These are phyloP conservation scores for Channa striata DNA, from an alignment of 2,797 vertebrate species.

Conservation along the genomic window DNA sequence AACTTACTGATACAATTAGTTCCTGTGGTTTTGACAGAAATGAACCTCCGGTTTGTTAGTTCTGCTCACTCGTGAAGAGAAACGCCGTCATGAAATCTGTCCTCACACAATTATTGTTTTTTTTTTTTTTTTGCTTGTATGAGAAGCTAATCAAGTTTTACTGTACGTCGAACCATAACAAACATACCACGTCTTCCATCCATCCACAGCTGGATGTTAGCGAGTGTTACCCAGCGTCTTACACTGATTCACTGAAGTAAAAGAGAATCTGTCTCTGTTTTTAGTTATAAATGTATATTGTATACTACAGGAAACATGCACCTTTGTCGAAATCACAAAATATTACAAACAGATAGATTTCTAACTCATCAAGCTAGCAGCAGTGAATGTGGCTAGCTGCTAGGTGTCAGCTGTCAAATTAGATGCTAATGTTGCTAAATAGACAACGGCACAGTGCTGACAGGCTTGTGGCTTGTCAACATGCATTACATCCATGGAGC, in stretches of 20 bases:
- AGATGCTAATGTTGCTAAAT: background rate
- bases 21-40: constrained; percentile 28
- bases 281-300: background rate
- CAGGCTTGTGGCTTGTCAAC: no score
- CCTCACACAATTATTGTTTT: background rate
- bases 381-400: background rate
- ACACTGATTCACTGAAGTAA: background rate
- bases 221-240: background rate
- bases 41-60: background rate
- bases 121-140: background rate
- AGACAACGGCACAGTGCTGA: background rate
- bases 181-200: background rate
- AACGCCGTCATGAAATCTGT: background rate
- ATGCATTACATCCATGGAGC: no score
- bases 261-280: background rate
- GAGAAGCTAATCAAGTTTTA: background rate
- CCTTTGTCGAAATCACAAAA: background rate
- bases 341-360: background rate
- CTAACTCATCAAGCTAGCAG: background rate
- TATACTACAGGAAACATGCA: background rate
- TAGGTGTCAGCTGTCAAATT: constrained; percentile 49
- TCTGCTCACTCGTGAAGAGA: background rate
- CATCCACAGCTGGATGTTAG: background rate
- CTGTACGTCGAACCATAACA: background rate
- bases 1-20: background rate